Percentiles rank a stretch among this genome's conserved stretches.
Evolutionary conservation across 2,888 invertebrate genomes (phyloP).

Genomic region (Caenorhabditis imperialis): DNA sequence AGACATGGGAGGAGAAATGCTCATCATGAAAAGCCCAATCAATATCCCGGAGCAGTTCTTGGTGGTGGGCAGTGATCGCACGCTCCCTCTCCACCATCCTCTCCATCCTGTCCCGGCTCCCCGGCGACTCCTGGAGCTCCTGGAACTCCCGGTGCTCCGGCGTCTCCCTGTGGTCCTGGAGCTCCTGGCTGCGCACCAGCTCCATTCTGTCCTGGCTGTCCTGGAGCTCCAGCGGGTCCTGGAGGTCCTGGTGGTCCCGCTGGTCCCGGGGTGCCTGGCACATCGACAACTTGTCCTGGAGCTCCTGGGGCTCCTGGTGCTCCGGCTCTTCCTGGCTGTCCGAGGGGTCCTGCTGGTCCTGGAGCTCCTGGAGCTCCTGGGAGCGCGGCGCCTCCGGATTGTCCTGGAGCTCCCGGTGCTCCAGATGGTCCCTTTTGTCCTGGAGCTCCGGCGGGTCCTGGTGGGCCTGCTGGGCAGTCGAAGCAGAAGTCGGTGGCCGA

Average conservation of each 20-base stretch:
- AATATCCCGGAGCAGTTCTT: slow-evolving; percentile 62
- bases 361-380: slow-evolving; percentile 56
- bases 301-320: slow-evolving; percentile 64
- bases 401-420: slow-evolving; percentile 26
- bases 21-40: too few species aligned
- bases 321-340: slow-evolving; percentile 62
- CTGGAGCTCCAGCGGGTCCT: too few species aligned
- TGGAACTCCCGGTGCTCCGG: too few species aligned
- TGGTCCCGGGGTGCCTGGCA: too few species aligned
- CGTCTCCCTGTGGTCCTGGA: too few species aligned
- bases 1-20: too few species aligned
- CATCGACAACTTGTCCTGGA: slow-evolving; percentile 63
- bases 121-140: too few species aligned
- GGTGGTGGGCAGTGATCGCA: slow-evolving; percentile 66
- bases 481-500: too few species aligned
- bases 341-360: too few species aligned
- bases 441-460: slow-evolving; percentile 67
- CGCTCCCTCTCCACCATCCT: slow-evolving; percentile 12
- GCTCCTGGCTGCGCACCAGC: too few species aligned
- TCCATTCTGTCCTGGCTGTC: too few species aligned
- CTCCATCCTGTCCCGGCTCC: slow-evolving; percentile 56
- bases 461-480: slow-evolving; percentile 62
- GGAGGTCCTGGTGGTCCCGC: too few species aligned
- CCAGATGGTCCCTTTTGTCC: slow-evolving; percentile 60
- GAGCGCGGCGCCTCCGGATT: slow-evolving; percentile 13